Percentiles rank a stretch among this genome's conserved stretches.
Conservation (phyloP, 2,113 vertebrate genomes). For the Takifugu bimaculatus region DNA sequence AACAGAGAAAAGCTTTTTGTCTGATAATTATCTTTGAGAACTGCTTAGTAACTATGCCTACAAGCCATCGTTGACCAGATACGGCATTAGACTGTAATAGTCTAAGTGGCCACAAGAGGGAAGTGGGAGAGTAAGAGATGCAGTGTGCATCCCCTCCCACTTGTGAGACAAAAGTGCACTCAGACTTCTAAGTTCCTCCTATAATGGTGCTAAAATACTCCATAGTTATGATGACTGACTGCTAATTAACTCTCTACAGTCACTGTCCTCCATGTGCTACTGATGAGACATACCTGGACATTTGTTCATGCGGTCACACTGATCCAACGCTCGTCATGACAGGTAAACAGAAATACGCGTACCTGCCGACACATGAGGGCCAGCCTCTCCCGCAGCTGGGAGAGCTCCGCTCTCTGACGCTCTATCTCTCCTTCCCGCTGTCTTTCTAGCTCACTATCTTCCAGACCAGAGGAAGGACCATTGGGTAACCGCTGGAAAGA, state of each 20-base stretch:
- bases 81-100: slow-evolving; percentile 25
- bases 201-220: too few relatives aligned
- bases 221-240: too few relatives aligned
- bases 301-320: too few relatives aligned
- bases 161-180: background rate
- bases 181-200: too few relatives aligned
- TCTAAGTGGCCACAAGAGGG: slow-evolving; percentile 53
- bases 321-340: background rate
- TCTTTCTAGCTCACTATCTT: slow-evolving; percentile 70
- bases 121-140: slow-evolving; percentile 11
- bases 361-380: slow-evolving; percentile 87
- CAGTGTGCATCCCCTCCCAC: background rate
- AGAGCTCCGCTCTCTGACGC: slow-evolving; percentile 83
- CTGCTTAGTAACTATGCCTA: background rate
- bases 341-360: background rate
- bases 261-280: too few relatives aligned
- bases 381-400: slow-evolving; percentile 86
- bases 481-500: slow-evolving; percentile 80
- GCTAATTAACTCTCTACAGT: too few relatives aligned
- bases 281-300: too few relatives aligned
- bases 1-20: background rate
- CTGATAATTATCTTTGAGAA: background rate
- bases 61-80: background rate
- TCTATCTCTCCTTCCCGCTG: slow-evolving; percentile 83
- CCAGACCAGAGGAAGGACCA: slow-evolving; percentile 77